Percentiles rank a stretch among this genome's conserved stretches.
Conservation (phyloP, 92 coral and sea anemone genomes). For the Montipora capitata region DNA sequence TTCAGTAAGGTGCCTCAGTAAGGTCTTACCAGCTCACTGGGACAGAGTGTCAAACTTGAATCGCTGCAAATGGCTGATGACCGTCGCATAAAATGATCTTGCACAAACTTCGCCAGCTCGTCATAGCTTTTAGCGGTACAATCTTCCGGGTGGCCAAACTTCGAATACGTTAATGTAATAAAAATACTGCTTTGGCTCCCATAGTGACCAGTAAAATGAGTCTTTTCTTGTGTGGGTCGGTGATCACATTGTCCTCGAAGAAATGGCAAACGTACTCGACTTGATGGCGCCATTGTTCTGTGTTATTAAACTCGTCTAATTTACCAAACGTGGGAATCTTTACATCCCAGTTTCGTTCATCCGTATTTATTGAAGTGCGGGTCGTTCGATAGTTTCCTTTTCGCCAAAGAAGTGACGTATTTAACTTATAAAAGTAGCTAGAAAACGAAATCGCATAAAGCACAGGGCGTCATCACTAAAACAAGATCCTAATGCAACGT, state of each 20-base stretch:
- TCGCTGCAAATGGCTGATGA: background rate
- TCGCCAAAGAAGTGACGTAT: background rate
- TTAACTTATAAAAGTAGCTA: background rate
- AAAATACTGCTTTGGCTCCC: slow-evolving; percentile 37
- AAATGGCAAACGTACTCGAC: slow-evolving; percentile 52
- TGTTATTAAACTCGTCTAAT: slow-evolving; percentile 46
- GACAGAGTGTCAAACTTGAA: too few species aligned
- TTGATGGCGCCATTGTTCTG: slow-evolving; percentile 58
- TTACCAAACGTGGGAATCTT: slow-evolving; percentile 54
- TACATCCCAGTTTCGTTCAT: too few species aligned
- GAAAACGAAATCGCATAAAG: too few species aligned
- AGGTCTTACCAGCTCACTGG: too few species aligned
- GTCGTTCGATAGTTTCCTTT: background rate
- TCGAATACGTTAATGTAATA: slow-evolving; percentile 52
- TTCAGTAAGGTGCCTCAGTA: too few species aligned
- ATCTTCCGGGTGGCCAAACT: slow-evolving; percentile 56
- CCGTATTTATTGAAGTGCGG: background rate
- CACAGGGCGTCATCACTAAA: background rate
- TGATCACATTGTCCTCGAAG: slow-evolving; percentile 63
- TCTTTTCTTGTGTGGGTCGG: slow-evolving; percentile 41
- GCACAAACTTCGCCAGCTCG: slow-evolving; percentile 30
- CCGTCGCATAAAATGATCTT: slow-evolving; percentile 47
- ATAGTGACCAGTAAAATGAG: slow-evolving; percentile 52
- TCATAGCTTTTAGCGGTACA: slow-evolving; percentile 22
- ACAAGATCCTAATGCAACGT: background rate